These are phyloP conservation scores for Diloba caeruleocephala DNA, from an alignment of 2,888 invertebrate genomes.

Conservation along the genomic window DNA sequence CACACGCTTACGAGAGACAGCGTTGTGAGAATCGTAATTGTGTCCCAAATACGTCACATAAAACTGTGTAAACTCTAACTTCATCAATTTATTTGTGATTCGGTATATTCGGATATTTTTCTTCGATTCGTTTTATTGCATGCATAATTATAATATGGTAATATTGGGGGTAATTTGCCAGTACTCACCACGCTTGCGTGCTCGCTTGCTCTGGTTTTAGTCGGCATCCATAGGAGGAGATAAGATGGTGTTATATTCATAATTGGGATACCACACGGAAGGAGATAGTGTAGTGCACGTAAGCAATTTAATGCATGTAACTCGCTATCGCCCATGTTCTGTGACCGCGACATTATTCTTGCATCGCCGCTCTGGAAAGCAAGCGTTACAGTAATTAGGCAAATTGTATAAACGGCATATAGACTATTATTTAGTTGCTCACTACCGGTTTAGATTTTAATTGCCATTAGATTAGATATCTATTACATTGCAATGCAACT, in stretches of 20 bases:
- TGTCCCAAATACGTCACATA: background rate
- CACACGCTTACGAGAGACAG: slow-evolving; percentile 31
- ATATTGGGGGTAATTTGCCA: too few relatives aligned
- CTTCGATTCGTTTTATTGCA: too few relatives aligned
- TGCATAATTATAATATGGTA: too few relatives aligned
- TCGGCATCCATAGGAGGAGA: too few relatives aligned
- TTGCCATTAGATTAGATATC: slow-evolving; percentile 71
- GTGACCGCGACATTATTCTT: slow-evolving; percentile 55
- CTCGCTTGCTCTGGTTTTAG: too few relatives aligned
- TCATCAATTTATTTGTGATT: too few relatives aligned
- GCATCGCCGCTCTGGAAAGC: slow-evolving; percentile 72
- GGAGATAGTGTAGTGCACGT: background rate
- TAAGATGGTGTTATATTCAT: too few relatives aligned
- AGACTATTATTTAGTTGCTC: slow-evolving; percentile 70
- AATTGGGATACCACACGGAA: too few relatives aligned
- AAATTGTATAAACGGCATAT: slow-evolving; percentile 79
- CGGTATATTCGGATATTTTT: too few relatives aligned
- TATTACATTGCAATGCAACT: slow-evolving; percentile 60
- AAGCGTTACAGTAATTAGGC: slow-evolving; percentile 77
- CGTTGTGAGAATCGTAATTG: slow-evolving; percentile 11
- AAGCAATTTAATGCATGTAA: background rate
- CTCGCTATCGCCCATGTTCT: slow-evolving; percentile 35
- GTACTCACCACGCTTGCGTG: too few relatives aligned
- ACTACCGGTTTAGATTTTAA: slow-evolving; percentile 75
- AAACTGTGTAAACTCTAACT: too few relatives aligned